Percentiles rank a stretch among this genome's conserved stretches.
Evolutionary conservation across 2,797 vertebrate genomes (phyloP).

Genomic region (Clarias fuscus): DNA sequence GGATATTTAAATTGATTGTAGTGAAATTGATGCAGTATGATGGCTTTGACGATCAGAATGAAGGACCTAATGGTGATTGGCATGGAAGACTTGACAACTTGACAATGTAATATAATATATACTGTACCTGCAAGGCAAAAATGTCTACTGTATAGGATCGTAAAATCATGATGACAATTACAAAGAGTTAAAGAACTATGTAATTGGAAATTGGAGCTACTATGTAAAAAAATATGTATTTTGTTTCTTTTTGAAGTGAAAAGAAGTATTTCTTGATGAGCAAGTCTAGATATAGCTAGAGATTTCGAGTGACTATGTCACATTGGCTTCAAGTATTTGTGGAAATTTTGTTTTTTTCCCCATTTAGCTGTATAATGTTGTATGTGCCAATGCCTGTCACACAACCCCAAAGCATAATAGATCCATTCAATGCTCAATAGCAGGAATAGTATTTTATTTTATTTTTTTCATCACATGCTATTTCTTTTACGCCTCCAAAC

Average conservation of each 20-base stretch:
- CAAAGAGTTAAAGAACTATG: not conserved
- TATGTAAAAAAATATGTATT: not conserved
- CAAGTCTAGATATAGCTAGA: not conserved
- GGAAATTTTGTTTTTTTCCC: not conserved
- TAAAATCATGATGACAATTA: not conserved
- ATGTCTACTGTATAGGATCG: not conserved
- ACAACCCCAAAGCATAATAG: not conserved
- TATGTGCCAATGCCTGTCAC: not conserved
- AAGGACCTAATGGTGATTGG: slow-evolving; percentile 61
- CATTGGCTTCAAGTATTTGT: not conserved
- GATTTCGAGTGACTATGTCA: not conserved
- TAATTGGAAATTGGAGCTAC: slow-evolving; percentile 2
- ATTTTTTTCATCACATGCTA: not conserved
- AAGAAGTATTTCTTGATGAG: not conserved
- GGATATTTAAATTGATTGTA: slow-evolving; percentile 63
- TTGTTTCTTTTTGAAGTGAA: not conserved
- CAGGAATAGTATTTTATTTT: not conserved
- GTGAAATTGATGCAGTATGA: slow-evolving; percentile 56
- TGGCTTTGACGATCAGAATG: slow-evolving; percentile 59
- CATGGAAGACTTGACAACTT: slow-evolving; percentile 59
- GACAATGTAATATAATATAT: slow-evolving; percentile 59
- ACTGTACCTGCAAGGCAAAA: slow-evolving; percentile 55
- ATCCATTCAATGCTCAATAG: not conserved
- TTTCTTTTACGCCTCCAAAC: not conserved
- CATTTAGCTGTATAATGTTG: not conserved